These are phyloP conservation scores for Spatula versicolor DNA, from an alignment of 2,797 vertebrate species.

Conservation along the genomic window DNA sequence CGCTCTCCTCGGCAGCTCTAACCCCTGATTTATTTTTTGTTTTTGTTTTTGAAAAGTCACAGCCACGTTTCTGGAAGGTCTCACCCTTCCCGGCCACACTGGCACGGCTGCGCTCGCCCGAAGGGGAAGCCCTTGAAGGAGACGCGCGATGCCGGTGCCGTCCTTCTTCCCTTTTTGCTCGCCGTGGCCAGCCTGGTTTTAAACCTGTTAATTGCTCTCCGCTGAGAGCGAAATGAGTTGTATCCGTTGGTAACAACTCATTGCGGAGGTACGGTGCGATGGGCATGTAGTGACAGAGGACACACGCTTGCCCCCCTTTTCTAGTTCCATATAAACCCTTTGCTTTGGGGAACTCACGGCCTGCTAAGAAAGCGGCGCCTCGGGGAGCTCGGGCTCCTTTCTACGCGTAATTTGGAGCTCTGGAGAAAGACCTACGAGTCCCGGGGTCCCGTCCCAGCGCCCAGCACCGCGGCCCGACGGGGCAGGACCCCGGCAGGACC, in stretches of 20 bases:
- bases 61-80: background rate
- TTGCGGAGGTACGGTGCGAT: accelerated
- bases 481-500: background rate
- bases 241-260: too few species aligned
- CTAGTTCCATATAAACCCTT: background rate
- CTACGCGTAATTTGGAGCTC: accelerated
- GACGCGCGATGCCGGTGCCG: accelerated
- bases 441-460: too few species aligned
- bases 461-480: too few species aligned
- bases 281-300: background rate
- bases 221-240: background rate
- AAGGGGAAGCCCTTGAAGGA: background rate
- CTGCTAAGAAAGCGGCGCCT: background rate
- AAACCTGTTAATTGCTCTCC: background rate
- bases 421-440: too few species aligned
- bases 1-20: background rate
- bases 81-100: background rate
- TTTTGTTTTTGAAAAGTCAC: background rate
- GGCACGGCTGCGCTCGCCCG: background rate
- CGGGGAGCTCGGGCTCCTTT: too few species aligned
- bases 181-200: background rate
- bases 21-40: background rate
- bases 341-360: background rate
- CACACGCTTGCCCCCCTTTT: background rate
- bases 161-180: accelerated